Conservation (phyloP, 2,888 invertebrate species). For the Drosophila mimica region DNA sequence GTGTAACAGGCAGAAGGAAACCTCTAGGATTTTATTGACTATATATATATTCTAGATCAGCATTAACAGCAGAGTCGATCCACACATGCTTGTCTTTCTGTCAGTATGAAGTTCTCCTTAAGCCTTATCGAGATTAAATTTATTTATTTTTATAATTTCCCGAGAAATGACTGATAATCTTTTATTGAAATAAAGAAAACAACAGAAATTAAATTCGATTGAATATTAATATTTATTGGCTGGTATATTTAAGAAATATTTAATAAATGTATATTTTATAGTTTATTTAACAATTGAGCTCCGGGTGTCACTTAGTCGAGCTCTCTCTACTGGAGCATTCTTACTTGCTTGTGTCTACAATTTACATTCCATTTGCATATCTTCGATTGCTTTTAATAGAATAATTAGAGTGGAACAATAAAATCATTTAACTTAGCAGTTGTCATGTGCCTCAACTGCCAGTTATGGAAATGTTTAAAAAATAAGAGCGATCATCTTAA, state of each 20-base stretch:
- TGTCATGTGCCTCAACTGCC: constrained; percentile 16
- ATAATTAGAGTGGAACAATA: neutral
- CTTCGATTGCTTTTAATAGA: neutral
- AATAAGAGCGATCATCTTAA: constrained; percentile 32
- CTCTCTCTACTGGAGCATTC: neutral
- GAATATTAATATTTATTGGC: neutral
- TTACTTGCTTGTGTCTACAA: neutral
- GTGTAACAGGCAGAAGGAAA: neutral
- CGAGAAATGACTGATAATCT: neutral
- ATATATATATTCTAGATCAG: neutral
- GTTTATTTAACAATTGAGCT: neutral
- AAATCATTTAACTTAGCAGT: neutral
- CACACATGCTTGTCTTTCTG: accelerated
- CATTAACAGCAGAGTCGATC: neutral
- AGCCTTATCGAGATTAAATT: neutral
- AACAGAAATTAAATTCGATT: neutral
- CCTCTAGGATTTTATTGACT: neutral
- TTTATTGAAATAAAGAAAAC: neutral
- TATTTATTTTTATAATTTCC: neutral
- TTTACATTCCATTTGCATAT: neutral
- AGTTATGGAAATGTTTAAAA: constrained; percentile 33
- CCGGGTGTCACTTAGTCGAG: neutral
- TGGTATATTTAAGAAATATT: neutral
- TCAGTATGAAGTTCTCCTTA: no score
- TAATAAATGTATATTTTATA: no score